These are phyloP conservation scores for Dinomys branickii DNA, from an alignment of 2,113 vertebrate genomes.

Conservation along the genomic window DNA sequence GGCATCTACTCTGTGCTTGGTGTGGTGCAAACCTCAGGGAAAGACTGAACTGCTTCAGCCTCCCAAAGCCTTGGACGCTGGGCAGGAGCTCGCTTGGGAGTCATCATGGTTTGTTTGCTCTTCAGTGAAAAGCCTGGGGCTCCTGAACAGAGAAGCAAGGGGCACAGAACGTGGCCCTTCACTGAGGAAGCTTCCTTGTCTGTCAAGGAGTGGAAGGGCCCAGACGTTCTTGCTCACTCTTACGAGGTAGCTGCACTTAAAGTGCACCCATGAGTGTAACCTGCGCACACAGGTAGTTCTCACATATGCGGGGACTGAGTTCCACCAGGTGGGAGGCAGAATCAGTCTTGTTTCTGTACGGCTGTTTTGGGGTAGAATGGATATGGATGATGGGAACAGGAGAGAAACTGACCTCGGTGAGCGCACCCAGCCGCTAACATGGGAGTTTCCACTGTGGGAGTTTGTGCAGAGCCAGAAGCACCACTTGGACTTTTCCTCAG, in stretches of 20 bases:
- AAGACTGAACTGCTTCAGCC: background rate
- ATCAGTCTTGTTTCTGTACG: background rate
- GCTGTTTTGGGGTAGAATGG: background rate
- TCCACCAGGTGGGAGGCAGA: background rate
- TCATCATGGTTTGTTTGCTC: rapidly evolving
- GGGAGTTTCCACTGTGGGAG: rapidly evolving
- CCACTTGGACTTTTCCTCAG: background rate
- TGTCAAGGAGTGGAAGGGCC: background rate
- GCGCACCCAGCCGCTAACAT: too few species aligned
- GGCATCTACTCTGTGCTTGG: background rate
- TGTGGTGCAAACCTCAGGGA: background rate
- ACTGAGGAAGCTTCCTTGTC: background rate
- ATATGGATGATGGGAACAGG: background rate
- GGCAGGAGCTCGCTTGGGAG: background rate
- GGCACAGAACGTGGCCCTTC: background rate
- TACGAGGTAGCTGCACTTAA: background rate
- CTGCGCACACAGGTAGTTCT: background rate
- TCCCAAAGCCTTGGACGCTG: too few species aligned
- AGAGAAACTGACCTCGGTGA: background rate
- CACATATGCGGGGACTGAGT: background rate
- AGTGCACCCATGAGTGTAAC: background rate
- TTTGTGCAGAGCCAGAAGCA: background rate
- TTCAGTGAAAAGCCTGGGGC: background rate
- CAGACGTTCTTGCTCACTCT: background rate
- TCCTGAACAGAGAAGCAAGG: background rate